These are phyloP conservation scores for Pollimyrus isidori DNA, from an alignment of 2,113 vertebrate species.

Conservation along the genomic window DNA sequence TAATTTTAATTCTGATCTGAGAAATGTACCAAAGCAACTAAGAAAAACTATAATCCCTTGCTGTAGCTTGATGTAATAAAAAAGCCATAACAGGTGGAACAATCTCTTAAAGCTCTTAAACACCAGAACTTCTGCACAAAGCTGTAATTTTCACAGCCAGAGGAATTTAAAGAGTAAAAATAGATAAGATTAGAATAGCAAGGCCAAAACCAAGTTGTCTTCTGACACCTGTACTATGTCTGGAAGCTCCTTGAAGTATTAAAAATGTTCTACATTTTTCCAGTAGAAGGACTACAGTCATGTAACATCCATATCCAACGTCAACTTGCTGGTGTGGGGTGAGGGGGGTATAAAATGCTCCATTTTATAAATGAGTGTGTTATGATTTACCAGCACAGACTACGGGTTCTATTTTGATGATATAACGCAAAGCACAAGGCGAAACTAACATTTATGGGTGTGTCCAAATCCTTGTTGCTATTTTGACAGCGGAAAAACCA, in stretches of 20 bases:
- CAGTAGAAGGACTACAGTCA: background rate
- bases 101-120: background rate
- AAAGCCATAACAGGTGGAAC: background rate
- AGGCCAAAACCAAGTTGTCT: background rate
- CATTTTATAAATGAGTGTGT: background rate
- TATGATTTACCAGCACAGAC: background rate
- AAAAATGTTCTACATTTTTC: background rate
- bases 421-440: too few species aligned
- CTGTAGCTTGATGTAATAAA: background rate
- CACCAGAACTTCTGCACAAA: background rate
- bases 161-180: background rate
- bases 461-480: too few species aligned
- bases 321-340: background rate
- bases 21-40: background rate
- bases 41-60: background rate
- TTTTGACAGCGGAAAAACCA: too few species aligned
- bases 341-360: background rate
- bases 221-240: background rate
- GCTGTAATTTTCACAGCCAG: background rate
- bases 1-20: background rate
- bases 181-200: background rate
- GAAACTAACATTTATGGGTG: too few species aligned
- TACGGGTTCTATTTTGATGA: too few species aligned
- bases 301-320: background rate
- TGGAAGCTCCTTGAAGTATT: background rate